phyloP scores from a whole-genome alignment of 2,888 invertebrate species.

The Acleris holmiana region DNA sequence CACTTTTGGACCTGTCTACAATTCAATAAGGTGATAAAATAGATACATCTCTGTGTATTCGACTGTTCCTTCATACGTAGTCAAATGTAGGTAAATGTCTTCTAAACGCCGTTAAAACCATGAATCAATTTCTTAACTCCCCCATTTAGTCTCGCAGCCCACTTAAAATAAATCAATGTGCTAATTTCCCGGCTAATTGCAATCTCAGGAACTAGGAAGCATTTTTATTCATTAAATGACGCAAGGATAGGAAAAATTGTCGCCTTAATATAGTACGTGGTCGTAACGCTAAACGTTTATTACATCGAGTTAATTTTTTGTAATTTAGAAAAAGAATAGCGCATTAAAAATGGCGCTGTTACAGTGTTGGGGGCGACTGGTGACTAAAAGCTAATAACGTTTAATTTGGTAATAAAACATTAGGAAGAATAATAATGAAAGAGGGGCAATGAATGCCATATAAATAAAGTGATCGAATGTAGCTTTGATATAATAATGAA shows the following conservation, averaged over 20 bases:
- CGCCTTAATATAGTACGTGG: slow-evolving; percentile 83
- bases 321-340: slow-evolving; percentile 67
- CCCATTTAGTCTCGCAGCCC: slow-evolving; percentile 12
- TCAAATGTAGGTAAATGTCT: no score
- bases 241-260: slow-evolving; percentile 81
- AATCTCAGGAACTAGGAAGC: slow-evolving; percentile 63
- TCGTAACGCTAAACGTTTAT: slow-evolving; percentile 65
- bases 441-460: no score
- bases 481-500: no score
- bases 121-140: not conserved
- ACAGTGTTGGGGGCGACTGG: slow-evolving; percentile 11
- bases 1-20: no score
- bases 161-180: slow-evolving; percentile 44
- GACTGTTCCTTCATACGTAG: no score
- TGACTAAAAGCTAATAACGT: not conserved
- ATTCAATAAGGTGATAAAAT: no score
- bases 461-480: no score
- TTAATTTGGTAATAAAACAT: not conserved
- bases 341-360: slow-evolving; percentile 40
- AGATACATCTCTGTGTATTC: no score
- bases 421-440: not conserved
- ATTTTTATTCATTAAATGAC: slow-evolving; percentile 85
- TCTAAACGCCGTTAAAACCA: slow-evolving; percentile 4
- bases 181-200: slow-evolving; percentile 71
- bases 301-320: slow-evolving; percentile 78